Evolutionary conservation across 2,797 vertebrate genomes (phyloP).

Genomic region (Sternarchorhynchus goeldii): DNA sequence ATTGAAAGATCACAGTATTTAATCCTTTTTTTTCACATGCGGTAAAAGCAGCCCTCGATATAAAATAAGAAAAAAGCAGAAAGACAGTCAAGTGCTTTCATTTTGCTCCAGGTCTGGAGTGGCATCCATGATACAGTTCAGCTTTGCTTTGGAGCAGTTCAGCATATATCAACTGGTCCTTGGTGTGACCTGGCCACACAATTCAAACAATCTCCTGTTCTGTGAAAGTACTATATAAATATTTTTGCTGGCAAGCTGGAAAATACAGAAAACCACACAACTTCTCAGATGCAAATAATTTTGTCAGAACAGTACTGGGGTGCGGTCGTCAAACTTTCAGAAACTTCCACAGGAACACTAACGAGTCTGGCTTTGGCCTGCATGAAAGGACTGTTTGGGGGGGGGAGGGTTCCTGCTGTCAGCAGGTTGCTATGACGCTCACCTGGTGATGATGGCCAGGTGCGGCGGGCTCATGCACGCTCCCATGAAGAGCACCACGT

Average conservation of each 20-base stretch:
- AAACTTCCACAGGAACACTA: too few relatives aligned
- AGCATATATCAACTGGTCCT: not conserved
- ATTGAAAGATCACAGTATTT: constrained; percentile 46
- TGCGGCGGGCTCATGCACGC: constrained; percentile 98
- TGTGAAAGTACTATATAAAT: not conserved
- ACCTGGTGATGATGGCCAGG: constrained; percentile 99
- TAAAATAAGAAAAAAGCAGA: constrained; percentile 1
- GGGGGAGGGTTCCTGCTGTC: not conserved
- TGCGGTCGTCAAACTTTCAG: too few relatives aligned
- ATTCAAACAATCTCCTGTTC: not conserved
- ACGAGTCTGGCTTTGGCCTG: too few relatives aligned
- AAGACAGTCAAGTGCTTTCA: not conserved
- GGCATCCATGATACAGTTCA: not conserved
- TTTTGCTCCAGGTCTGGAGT: not conserved
- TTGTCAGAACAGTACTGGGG: too few relatives aligned
- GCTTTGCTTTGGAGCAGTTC: not conserved
- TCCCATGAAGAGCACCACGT: constrained; percentile 98
- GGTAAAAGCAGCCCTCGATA: not conserved
- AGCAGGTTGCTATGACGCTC: constrained; percentile 27
- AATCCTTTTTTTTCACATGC: constrained; percentile 9
- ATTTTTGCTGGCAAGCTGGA: not conserved
- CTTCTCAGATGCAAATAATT: too few relatives aligned
- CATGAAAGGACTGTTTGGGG: too few relatives aligned
- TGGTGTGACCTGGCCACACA: not conserved
- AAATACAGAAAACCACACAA: not conserved